Evolutionary conservation across 2,888 invertebrate species (phyloP), one percentile per base, ranked within the genome.

Genomic region (Papilio gigon): DNA sequence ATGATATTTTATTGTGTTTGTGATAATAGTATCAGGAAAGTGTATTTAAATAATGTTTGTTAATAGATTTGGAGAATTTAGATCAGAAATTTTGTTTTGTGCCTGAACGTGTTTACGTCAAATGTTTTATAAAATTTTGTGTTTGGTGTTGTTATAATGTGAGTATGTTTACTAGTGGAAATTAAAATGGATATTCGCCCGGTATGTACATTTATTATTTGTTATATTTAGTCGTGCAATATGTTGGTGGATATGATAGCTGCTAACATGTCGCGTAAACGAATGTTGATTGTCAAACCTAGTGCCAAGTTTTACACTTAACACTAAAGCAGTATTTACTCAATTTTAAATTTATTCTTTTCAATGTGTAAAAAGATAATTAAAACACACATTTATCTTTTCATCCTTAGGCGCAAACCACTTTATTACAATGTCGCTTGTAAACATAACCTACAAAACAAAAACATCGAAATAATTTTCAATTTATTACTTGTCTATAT

Each of bases 371-470:
- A 30, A 11, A 12, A 17, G 30, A 30, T 56, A 17, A 56, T 30
- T 8, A 30, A 30, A 27, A 27, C 11, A 30, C n/a, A 30, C 9
- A 30, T 30, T n/a, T 30, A n/a, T 56, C n/a, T 30, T 56, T 17
- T 1, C 27, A 53, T 53, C 14, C 8, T 14, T 42, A 22, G 25
- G 17, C 20, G 4, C 8, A 30, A 11, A 35, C 12, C 20, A 70
- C 37, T 56, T 69, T 8, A 56, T 63, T 60, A 37, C 9, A 33
- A 53, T 69, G 67, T 76, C 76, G 86, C 84, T 90, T 89, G 90
- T 90, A 90, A 90, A 90, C 90, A 90, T 90, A 90, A 90, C 90
- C 90, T 90, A 83, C 20, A 89, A 90, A 83, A 74, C 70, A 42
- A 64, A 59, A 64, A 56, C 56, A 50, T 27, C 27, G 12, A 44